Percentiles rank a stretch among this genome's conserved stretches.
Evolutionary conservation across 2,113 vertebrate species (phyloP).

Genomic region (Arizona elegans): DNA sequence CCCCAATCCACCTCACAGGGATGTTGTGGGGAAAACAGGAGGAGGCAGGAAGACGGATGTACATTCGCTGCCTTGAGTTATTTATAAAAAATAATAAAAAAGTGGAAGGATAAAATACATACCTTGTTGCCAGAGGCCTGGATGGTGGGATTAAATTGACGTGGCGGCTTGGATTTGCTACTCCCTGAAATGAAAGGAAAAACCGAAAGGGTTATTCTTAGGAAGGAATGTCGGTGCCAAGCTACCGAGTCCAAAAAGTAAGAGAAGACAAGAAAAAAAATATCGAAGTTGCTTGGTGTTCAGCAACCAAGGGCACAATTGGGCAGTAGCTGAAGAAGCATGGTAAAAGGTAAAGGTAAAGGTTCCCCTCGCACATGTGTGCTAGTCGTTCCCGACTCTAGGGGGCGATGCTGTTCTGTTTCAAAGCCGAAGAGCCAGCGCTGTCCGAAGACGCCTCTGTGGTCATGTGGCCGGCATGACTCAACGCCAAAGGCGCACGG

Average conservation of each 20-base stretch:
- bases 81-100: neutral
- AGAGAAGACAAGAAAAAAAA: neutral
- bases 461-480: too few relatives aligned
- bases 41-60: neutral
- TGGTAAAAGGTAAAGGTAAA: too few relatives aligned
- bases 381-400: too few relatives aligned
- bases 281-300: neutral
- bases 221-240: neutral
- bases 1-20: too few relatives aligned
- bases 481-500: too few relatives aligned
- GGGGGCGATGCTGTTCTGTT: too few relatives aligned
- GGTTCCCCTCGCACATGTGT: too few relatives aligned
- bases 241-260: neutral
- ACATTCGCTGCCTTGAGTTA: neutral
- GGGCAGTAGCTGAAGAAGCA: accelerated
- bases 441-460: too few relatives aligned
- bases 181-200: conserved; percentile 55
- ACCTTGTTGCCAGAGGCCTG: conserved; percentile 70
- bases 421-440: too few relatives aligned
- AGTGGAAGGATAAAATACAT: neutral
- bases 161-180: conserved; percentile 73
- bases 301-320: neutral
- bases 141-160: conserved; percentile 87
- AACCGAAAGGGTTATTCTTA: accelerated
- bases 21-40: neutral